Evolutionary conservation across 2,113 vertebrate species (phyloP).

Genomic region (Hyaena hyaena): DNA sequence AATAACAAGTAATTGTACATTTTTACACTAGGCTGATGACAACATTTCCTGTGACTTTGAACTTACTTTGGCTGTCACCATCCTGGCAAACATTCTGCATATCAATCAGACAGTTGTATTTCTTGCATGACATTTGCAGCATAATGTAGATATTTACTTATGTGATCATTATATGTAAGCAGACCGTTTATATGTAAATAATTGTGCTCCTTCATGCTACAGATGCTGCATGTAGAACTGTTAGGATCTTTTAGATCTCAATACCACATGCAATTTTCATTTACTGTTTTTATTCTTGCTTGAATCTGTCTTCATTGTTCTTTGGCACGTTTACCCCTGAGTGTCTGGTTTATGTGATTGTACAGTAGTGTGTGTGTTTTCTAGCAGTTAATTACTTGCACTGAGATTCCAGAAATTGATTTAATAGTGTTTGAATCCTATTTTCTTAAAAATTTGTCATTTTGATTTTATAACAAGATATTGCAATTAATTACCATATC

Average conservation of each 20-base stretch:
- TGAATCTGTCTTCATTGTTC: neutral
- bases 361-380: neutral
- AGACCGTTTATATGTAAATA: slow-evolving; percentile 79
- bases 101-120: slow-evolving; percentile 84
- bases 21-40: slow-evolving; percentile 86
- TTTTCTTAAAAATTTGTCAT: slow-evolving; percentile 24
- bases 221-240: slow-evolving; percentile 5
- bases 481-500: neutral
- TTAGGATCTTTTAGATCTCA: slow-evolving; percentile 62
- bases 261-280: neutral
- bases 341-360: neutral
- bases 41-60: slow-evolving; percentile 87
- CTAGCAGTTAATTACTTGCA: slow-evolving; percentile 43
- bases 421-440: slow-evolving; percentile 29
- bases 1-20: slow-evolving; percentile 85
- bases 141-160: slow-evolving; percentile 82
- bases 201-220: slow-evolving; percentile 38
- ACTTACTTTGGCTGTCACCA: slow-evolving; percentile 85
- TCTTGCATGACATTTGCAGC: slow-evolving; percentile 78
- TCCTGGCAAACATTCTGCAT: slow-evolving; percentile 83
- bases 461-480: neutral
- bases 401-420: neutral
- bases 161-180: slow-evolving; percentile 79
- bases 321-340: neutral
- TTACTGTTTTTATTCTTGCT: slow-evolving; percentile 40